Percentiles rank a stretch among this genome's conserved stretches.
Conservation (phyloP, 2,888 invertebrate species). For the Limenitis camilla region DNA sequence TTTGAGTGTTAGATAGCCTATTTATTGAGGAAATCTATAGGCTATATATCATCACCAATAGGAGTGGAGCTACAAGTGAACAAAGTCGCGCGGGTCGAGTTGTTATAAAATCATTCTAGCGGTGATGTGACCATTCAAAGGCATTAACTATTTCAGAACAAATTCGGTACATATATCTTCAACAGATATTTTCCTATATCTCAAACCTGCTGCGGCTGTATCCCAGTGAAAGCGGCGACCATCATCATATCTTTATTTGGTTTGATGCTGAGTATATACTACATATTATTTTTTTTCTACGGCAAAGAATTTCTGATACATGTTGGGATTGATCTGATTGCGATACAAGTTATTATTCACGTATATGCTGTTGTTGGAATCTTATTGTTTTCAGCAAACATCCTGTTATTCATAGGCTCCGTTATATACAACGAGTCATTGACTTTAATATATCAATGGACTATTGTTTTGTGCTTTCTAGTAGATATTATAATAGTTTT, state of each 20-base stretch:
- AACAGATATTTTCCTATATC: constrained; percentile 32
- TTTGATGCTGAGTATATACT: constrained; percentile 31
- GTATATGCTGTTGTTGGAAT: constrained; percentile 38
- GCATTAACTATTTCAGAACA: constrained; percentile 9
- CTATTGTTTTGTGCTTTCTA: constrained; percentile 32
- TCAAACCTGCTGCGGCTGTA: constrained; percentile 35
- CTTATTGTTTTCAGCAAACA: constrained; percentile 32
- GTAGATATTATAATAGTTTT: constrained; percentile 33
- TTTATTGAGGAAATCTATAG: too few relatives aligned
- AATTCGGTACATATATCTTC: constrained; percentile 17
- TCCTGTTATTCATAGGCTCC: constrained; percentile 37
- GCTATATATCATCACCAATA: too few relatives aligned
- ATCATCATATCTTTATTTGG: constrained; percentile 39
- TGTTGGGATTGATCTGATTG: constrained; percentile 21
- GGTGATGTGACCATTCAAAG: too few relatives aligned
- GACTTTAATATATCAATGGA: constrained; percentile 45
- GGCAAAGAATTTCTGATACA: constrained; percentile 27
- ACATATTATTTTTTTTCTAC: constrained; percentile 29
- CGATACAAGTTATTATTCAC: constrained; percentile 30
- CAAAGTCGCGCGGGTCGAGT: too few relatives aligned
- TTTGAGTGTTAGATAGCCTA: too few relatives aligned
- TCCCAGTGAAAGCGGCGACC: constrained; percentile 39
- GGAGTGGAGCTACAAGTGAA: too few relatives aligned
- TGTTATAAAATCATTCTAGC: too few relatives aligned
- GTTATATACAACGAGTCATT: constrained; percentile 40